A percentile compares a stretch with the other conserved stretches of the same genome.
Conservation (phyloP, 2,113 vertebrate genomes). For the Stegostoma tigrinum region DNA sequence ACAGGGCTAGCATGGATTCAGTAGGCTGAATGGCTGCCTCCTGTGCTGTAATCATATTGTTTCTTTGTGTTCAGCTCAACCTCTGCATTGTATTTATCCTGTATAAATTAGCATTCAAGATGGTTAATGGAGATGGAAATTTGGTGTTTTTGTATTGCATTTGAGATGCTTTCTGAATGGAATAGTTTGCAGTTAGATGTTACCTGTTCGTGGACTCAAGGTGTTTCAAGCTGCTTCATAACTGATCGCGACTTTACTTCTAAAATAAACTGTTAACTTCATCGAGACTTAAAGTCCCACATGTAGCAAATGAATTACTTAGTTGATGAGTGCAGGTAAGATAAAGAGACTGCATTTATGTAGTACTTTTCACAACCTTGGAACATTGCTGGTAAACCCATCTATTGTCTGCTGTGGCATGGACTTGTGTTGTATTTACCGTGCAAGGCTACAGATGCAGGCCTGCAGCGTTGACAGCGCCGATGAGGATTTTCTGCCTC, state of each 20-base stretch:
- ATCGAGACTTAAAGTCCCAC: not conserved
- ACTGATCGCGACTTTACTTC: no score
- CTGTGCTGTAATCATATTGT: not conserved
- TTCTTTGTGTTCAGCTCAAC: not conserved
- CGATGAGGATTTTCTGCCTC: not conserved
- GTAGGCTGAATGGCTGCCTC: no score
- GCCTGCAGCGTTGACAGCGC: not conserved
- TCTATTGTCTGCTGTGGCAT: not conserved
- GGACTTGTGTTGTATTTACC: not conserved
- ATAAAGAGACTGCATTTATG: not conserved
- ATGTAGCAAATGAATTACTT: not conserved
- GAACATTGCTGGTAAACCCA: not conserved
- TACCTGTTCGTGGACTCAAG: not conserved
- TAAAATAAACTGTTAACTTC: not conserved
- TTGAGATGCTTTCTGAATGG: not conserved
- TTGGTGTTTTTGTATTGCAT: not conserved
- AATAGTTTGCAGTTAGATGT: not conserved
- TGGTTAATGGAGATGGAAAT: not conserved
- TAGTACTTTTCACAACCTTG: not conserved
- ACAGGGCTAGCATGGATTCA: no score
- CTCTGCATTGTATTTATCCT: not conserved
- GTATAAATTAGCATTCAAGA: not conserved
- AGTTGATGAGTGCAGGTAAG: not conserved
- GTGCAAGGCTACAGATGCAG: not conserved
- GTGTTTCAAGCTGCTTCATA: not conserved